A percentile compares a stretch with the other conserved stretches of the same genome.
phyloP scores from a whole-genome alignment of 2,797 vertebrate species.

The Decapterus maruadsi region DNA sequence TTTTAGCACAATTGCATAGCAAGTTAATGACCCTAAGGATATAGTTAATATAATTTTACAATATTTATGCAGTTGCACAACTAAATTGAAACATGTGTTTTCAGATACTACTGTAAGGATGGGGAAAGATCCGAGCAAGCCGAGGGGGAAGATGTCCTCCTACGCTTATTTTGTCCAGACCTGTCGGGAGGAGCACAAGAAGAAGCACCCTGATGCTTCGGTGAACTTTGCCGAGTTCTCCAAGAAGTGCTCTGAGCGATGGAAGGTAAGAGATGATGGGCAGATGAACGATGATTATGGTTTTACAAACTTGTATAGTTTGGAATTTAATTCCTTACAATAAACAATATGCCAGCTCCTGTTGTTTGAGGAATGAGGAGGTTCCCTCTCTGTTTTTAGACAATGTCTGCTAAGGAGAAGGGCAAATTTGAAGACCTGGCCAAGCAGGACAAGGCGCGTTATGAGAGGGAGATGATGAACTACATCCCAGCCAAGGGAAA shows the following conservation, averaged over 20 bases:
- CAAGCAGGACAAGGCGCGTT: constrained; percentile 95
- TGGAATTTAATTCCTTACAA: not conserved
- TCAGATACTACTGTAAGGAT: constrained; percentile 84
- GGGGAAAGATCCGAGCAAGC: constrained; percentile 96
- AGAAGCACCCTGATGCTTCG: constrained; percentile 97
- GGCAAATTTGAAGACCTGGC: constrained; percentile 98
- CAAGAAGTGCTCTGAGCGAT: constrained; percentile 99
- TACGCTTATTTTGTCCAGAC: constrained; percentile 99
- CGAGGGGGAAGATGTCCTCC: constrained; percentile 99
- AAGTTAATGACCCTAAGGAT: not conserved
- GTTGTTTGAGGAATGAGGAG: not conserved
- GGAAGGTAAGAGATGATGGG: constrained; percentile 89
- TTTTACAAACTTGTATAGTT: not conserved
- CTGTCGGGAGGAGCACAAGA: constrained; percentile 99
- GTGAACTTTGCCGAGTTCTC: constrained; percentile 99
- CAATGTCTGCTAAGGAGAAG: constrained; percentile 97
- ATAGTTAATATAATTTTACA: not conserved
- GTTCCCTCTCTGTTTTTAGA: constrained; percentile 80
- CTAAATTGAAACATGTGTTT: constrained; percentile 27
- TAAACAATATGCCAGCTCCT: not conserved
- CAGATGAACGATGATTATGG: too few relatives aligned
- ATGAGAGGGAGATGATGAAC: constrained; percentile 98
- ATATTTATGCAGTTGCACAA: not conserved
- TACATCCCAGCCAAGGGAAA: constrained; percentile 95
- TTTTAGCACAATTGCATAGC: not conserved